phyloP scores from a whole-genome alignment of 2,797 vertebrate species.

The Rhinella marina region DNA sequence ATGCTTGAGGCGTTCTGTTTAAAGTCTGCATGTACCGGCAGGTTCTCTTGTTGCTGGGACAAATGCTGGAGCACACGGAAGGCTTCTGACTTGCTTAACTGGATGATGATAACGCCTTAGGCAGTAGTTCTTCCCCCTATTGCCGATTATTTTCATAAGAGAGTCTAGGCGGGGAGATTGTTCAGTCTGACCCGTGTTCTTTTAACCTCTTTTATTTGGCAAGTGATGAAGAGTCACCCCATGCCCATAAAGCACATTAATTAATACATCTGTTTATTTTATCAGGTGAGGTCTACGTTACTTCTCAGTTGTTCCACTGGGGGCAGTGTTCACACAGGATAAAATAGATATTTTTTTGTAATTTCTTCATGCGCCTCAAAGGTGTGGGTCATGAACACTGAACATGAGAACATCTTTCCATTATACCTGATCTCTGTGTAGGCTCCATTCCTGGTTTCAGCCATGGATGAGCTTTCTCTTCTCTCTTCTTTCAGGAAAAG shows the following conservation, averaged over 20 bases:
- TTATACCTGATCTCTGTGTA: too few relatives aligned
- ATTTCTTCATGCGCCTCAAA: neutral
- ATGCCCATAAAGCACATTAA: slow-evolving; percentile 8
- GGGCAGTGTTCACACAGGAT: neutral
- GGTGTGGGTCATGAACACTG: too few relatives aligned
- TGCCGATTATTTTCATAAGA: slow-evolving; percentile 31
- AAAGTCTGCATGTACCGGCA: slow-evolving; percentile 59
- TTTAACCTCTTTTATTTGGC: slow-evolving; percentile 35
- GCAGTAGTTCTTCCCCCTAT: slow-evolving; percentile 23
- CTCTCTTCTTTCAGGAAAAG: too few relatives aligned
- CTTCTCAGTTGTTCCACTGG: neutral
- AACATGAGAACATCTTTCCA: too few relatives aligned
- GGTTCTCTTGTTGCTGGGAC: slow-evolving; percentile 51
- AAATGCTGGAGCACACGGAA: slow-evolving; percentile 39
- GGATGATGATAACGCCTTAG: slow-evolving; percentile 41
- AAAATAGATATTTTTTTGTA: neutral
- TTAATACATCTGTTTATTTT: slow-evolving; percentile 18
- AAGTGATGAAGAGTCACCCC: neutral
- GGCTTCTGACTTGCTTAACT: slow-evolving; percentile 36
- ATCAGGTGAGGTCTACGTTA: too few relatives aligned
- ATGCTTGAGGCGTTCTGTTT: slow-evolving; percentile 51
- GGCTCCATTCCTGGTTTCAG: too few relatives aligned
- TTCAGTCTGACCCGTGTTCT: slow-evolving; percentile 33
- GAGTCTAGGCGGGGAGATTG: neutral
- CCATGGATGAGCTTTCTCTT: too few relatives aligned